Base-by-base conservation (phyloP, 92 coral and sea anemone genomes). In the Umimayanthus kanabou region DNA sequence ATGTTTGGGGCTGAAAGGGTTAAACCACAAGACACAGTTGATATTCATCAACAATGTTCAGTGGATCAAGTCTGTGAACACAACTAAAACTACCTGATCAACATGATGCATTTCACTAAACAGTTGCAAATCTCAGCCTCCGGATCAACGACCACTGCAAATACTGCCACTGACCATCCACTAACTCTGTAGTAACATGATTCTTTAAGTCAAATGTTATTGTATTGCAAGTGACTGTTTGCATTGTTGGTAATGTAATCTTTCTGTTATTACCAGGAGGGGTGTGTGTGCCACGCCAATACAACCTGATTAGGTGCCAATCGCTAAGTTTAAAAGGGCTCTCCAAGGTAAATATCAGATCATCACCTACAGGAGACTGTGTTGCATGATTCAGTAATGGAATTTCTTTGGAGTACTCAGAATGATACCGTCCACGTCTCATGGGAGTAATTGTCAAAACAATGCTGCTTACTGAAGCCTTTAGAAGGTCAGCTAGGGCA, bases 261-360 rank as follows among this genome's bases (percentile, higher is more conserved):
- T 71, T 71, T 39, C 76, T 71, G 76, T 71, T 29, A 23, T 71
- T 30, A 28, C 76, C 76, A 71, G 28, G 40, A 71, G 76, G 76
- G 29, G 40, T 40, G 5, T 71, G 76, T n/a, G 76, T 26, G 15
- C 76, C 76, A 26, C 40, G 76, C 76, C 76, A 71, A 39, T 71
- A 71, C 39, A 71, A 4, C 76, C 28, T 39, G 9, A 71, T 39
- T 26, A 28, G 40, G 10, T 71, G 76, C 16, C 13, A 71, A 15
- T 4, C 29, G 4, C 6, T 29, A 26, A 71, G 76, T 39, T 71
- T 71, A 18, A 71, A 29, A 6, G 76, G 76, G 4, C 40, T 71
- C 37, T 71, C 42, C 22, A 71, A 28, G 76, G 76, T 29, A 20
- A 71, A 71, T 71, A 9, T 29, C 39, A 71, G 22, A 26, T 71